Evolutionary conservation across 2,888 invertebrate genomes (phyloP).

Genomic region (Macaria liturata): DNA sequence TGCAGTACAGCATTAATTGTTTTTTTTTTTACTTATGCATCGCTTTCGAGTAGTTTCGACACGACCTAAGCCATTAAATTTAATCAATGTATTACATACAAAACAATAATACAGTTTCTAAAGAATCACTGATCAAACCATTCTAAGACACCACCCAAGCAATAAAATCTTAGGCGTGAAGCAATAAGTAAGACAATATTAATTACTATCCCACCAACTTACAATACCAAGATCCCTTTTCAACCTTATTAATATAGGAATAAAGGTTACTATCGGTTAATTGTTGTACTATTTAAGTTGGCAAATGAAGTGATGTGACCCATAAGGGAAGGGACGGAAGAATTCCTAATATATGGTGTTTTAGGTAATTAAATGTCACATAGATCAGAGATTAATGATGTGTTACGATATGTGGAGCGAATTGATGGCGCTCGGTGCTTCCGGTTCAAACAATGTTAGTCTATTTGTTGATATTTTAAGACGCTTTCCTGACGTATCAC

Average conservation of each 20-base stretch:
- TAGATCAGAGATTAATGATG: slow-evolving; percentile 82
- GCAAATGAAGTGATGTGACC: slow-evolving; percentile 46
- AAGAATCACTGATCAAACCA: slow-evolving; percentile 24
- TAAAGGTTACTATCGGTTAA: slow-evolving; percentile 35
- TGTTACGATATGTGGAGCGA: slow-evolving; percentile 68
- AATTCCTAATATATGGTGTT: slow-evolving; percentile 80
- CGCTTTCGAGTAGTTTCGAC: too few species aligned
- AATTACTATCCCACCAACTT: slow-evolving; percentile 55
- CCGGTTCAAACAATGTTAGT: slow-evolving; percentile 25
- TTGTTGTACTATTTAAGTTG: slow-evolving; percentile 30
- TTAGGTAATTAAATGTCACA: slow-evolving; percentile 83
- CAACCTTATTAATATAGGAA: slow-evolving; percentile 29
- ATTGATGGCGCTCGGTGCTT: slow-evolving; percentile 44
- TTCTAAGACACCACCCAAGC: slow-evolving; percentile 50
- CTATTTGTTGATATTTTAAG: slow-evolving; percentile 2
- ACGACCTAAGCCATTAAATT: too few species aligned
- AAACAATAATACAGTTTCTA: slow-evolving; percentile 8
- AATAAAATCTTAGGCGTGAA: slow-evolving; percentile 82
- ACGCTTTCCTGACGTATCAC: neutral
- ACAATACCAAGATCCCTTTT: slow-evolving; percentile 2
- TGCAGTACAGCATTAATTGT: too few species aligned
- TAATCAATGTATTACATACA: too few species aligned
- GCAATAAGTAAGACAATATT: slow-evolving; percentile 79
- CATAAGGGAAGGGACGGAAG: slow-evolving; percentile 71
- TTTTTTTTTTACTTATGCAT: too few species aligned